Conservation (phyloP, 2,888 invertebrate genomes). For the Calliscelio sp. region DNA sequence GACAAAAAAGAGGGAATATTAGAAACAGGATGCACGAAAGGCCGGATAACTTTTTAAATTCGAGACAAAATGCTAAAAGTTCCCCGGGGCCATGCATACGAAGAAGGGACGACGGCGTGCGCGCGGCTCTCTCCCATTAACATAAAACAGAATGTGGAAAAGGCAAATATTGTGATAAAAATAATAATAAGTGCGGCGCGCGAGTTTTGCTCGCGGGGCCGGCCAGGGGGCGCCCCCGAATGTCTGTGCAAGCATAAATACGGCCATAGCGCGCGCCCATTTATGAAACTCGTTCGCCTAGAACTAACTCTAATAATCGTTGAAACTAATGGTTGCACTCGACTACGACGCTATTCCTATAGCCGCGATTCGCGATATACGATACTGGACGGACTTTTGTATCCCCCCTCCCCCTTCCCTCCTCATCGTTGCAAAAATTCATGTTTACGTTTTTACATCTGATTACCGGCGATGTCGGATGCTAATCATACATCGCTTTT, state of each 20-base stretch:
- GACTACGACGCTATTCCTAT: slow-evolving; percentile 74
- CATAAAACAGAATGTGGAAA: slow-evolving; percentile 81
- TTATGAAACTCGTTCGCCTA: slow-evolving; percentile 85
- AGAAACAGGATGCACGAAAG: slow-evolving; percentile 72
- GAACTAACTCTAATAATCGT: slow-evolving; percentile 86
- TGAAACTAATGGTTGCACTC: slow-evolving; percentile 84
- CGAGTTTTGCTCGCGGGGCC: slow-evolving; percentile 33
- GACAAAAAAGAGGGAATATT: slow-evolving; percentile 66
- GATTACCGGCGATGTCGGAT: slow-evolving; percentile 63
- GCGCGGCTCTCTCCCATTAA: slow-evolving; percentile 81
- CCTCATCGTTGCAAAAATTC: slow-evolving; percentile 36
- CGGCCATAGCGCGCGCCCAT: slow-evolving; percentile 82
- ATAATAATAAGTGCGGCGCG: slow-evolving; percentile 77
- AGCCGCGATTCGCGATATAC: slow-evolving; percentile 57
- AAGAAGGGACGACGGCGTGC: slow-evolving; percentile 60
- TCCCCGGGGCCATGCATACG: slow-evolving; percentile 83
- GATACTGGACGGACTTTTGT: slow-evolving; percentile 57
- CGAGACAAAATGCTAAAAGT: slow-evolving; percentile 84
- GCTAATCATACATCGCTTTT: slow-evolving; percentile 69
- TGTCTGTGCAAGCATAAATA: slow-evolving; percentile 77
- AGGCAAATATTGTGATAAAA: slow-evolving; percentile 82
- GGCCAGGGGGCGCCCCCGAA: slow-evolving; percentile 64
- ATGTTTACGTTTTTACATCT: slow-evolving; percentile 68
- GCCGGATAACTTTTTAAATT: slow-evolving; percentile 83
- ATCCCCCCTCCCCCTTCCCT: slow-evolving; percentile 28